These are phyloP conservation scores for Archilochus colubris DNA, from an alignment of 2,113 vertebrate species.

Conservation along the genomic window DNA sequence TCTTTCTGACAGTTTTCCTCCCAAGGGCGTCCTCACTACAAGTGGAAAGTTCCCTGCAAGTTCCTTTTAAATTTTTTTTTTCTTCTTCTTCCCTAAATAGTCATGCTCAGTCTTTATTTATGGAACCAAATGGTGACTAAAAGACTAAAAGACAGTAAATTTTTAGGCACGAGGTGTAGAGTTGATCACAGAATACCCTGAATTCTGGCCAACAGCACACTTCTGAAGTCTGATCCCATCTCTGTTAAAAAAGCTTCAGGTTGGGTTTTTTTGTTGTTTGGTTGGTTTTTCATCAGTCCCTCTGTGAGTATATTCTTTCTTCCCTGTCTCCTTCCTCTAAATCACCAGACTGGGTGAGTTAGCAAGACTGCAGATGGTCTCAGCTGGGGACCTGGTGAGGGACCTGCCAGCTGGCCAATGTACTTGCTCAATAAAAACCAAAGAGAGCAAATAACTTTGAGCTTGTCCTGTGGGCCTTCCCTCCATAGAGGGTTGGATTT, in stretches of 20 bases:
- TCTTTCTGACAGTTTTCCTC: slow-evolving; percentile 2
- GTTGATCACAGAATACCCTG: fast-evolving
- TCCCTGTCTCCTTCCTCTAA: not conserved
- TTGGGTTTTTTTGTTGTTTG: no score
- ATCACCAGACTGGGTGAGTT: not conserved
- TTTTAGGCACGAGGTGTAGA: not conserved
- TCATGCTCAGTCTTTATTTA: not conserved
- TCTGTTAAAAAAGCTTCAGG: not conserved
- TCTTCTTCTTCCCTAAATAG: not conserved
- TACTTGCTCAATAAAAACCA: not conserved
- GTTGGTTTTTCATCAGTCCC: not conserved
- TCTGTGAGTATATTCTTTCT: not conserved
- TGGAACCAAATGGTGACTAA: not conserved
- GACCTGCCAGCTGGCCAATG: fast-evolving
- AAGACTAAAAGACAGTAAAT: not conserved
- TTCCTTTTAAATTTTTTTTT: not conserved
- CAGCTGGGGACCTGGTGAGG: not conserved
- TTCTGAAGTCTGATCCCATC: not conserved
- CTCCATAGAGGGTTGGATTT: fast-evolving
- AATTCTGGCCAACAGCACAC: not conserved
- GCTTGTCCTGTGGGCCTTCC: not conserved
- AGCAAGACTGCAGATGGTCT: not conserved
- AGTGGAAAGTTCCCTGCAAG: slow-evolving; percentile 42
- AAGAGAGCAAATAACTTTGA: not conserved
- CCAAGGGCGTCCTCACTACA: slow-evolving; percentile 29